Evolutionary conservation across 2,888 invertebrate species (phyloP).

Genomic region (Sussaba pulchella): DNA sequence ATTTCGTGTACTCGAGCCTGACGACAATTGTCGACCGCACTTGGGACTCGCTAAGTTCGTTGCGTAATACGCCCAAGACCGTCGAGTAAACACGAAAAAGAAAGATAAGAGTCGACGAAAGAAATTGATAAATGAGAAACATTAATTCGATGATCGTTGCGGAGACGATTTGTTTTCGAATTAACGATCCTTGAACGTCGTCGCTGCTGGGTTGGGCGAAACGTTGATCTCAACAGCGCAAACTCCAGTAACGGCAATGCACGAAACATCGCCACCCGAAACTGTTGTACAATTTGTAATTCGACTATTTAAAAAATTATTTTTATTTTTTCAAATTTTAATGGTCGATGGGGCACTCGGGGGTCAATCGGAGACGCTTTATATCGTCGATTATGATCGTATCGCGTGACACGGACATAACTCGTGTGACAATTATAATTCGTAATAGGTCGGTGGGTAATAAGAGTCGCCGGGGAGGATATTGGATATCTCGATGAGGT

Average conservation of each 20-base stretch:
- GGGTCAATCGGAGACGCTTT: no score
- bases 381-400: no score
- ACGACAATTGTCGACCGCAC: neutral
- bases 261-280: no score
- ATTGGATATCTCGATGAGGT: slow-evolving; percentile 39
- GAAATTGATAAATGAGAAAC: slow-evolving; percentile 47
- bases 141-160: slow-evolving; percentile 52
- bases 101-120: slow-evolving; percentile 3
- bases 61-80: slow-evolving; percentile 30
- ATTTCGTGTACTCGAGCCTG: no score
- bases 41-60: neutral
- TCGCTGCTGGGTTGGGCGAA: no score
- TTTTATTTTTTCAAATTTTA: no score
- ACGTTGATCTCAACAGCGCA: no score
- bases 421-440: slow-evolving; percentile 33
- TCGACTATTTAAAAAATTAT: no score
- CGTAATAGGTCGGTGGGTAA: neutral
- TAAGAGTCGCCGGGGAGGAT: neutral
- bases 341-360: no score
- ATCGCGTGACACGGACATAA: slow-evolving; percentile 21
- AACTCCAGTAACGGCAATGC: no score
- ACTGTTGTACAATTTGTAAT: no score
- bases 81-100: slow-evolving; percentile 40
- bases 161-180: slow-evolving; percentile 50
- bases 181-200: no score